Evolutionary conservation across 2,888 invertebrate species (phyloP).

Genomic region (Pollenia amentaria): DNA sequence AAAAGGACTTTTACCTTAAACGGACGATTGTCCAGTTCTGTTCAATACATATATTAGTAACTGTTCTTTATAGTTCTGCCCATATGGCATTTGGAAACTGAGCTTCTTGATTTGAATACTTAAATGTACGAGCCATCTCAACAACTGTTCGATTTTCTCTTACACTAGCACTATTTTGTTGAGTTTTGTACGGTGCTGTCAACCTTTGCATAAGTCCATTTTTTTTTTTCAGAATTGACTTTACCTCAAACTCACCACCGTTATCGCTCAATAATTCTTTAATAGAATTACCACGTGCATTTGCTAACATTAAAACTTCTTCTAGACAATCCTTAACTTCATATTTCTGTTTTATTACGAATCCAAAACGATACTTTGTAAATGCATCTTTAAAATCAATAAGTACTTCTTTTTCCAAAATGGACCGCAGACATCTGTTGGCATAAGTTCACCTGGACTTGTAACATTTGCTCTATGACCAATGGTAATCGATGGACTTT

Average conservation of each 20-base stretch:
- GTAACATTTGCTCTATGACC: slow-evolving; percentile 37
- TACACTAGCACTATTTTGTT: slow-evolving; percentile 57
- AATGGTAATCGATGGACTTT: slow-evolving; percentile 45
- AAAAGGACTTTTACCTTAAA: slow-evolving; percentile 4
- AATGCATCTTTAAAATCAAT: slow-evolving; percentile 42
- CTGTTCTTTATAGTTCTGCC: slow-evolving; percentile 57
- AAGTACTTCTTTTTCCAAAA: slow-evolving; percentile 38
- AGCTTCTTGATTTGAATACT: neutral
- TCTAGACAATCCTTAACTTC: neutral
- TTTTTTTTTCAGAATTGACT: slow-evolving; percentile 7
- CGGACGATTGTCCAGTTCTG: neutral
- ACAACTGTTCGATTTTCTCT: slow-evolving; percentile 28
- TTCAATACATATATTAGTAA: slow-evolving; percentile 27
- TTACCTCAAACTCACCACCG: slow-evolving; percentile 55
- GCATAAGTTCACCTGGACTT: slow-evolving; percentile 41
- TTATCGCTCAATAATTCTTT: slow-evolving; percentile 3
- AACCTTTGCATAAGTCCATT: slow-evolving; percentile 58
- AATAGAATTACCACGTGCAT: neutral
- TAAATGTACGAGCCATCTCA: neutral
- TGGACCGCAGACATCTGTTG: slow-evolving; percentile 47
- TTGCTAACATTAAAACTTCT: neutral
- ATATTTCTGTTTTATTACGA: neutral
- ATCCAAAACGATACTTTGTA: slow-evolving; percentile 47
- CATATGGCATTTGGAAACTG: slow-evolving; percentile 6
- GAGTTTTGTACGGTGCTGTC: slow-evolving; percentile 62